Conservation (phyloP, 2,113 vertebrate species). For the Elgaria multicarinata region DNA sequence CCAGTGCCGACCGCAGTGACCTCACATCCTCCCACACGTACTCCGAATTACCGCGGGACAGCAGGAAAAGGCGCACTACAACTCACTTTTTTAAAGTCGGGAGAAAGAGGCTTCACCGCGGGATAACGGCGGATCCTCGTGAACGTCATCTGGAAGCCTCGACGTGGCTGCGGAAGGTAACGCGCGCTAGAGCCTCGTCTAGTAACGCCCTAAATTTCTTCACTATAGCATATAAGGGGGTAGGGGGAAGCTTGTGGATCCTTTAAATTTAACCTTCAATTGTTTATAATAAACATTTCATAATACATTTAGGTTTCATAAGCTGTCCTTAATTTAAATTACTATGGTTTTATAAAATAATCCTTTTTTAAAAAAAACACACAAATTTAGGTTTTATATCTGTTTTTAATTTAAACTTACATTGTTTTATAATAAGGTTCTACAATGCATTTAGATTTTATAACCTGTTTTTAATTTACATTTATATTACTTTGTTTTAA, state of each 20-base stretch:
- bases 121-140: too few relatives aligned
- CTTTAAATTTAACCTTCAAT: background rate
- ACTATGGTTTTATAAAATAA: background rate
- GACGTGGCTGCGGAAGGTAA: too few relatives aligned
- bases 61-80: too few relatives aligned
- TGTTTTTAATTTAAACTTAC: constrained; percentile 9
- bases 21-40: too few relatives aligned
- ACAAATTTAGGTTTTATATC: background rate
- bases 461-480: constrained; percentile 13
- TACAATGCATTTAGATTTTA: background rate
- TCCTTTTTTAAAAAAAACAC: background rate
- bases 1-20: too few relatives aligned
- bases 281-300: constrained; percentile 4
- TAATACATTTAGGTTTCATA: background rate
- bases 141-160: too few relatives aligned
- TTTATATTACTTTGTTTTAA: background rate
- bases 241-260: background rate
- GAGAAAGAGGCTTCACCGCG: too few relatives aligned
- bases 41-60: too few relatives aligned
- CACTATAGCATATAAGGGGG: background rate
- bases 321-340: constrained; percentile 4
- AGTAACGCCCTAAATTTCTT: background rate
- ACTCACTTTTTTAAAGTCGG: too few relatives aligned
- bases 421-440: background rate
- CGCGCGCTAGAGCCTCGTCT: too few relatives aligned